Evolutionary conservation across 2,888 invertebrate species (phyloP).

Genomic region (Hydropsyche betteni): DNA sequence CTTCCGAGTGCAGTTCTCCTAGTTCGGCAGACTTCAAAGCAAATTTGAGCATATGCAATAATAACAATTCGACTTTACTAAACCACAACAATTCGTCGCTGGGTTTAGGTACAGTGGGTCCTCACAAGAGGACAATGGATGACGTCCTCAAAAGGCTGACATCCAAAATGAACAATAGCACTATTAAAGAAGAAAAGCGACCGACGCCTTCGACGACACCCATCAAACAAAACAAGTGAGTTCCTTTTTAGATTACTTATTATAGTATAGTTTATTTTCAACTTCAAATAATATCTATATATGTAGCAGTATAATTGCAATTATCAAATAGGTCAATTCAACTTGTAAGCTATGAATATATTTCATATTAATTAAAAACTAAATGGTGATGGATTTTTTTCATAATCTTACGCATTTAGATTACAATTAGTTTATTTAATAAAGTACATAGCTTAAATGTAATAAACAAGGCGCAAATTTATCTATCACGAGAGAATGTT

Average conservation of each 20-base stretch:
- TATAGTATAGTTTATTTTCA: slow-evolving; percentile 3
- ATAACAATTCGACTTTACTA: slow-evolving; percentile 72
- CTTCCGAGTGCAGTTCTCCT: slow-evolving; percentile 79
- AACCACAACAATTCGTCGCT: slow-evolving; percentile 69
- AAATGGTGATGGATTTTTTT: background rate
- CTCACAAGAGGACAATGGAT: slow-evolving; percentile 86
- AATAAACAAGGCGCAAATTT: slow-evolving; percentile 14
- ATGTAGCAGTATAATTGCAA: background rate
- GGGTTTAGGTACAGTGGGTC: slow-evolving; percentile 57
- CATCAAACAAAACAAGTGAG: slow-evolving; percentile 67
- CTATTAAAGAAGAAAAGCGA: slow-evolving; percentile 76
- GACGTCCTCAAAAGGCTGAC: slow-evolving; percentile 88
- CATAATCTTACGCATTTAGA: background rate
- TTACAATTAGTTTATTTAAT: background rate
- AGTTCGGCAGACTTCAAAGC: slow-evolving; percentile 74
- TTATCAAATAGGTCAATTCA: slow-evolving; percentile 30
- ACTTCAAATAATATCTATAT: background rate
- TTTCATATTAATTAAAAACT: no score
- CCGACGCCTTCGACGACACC: slow-evolving; percentile 76
- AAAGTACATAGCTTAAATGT: background rate
- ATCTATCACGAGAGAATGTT: slow-evolving; percentile 24
- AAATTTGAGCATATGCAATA: slow-evolving; percentile 65
- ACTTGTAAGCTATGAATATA: background rate
- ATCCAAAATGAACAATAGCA: slow-evolving; percentile 84
- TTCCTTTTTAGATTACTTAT: slow-evolving; percentile 48